Percentiles rank a stretch among this genome's conserved stretches.
These are phyloP conservation scores for Dolichopus griseipennis DNA, from an alignment of 2,888 invertebrate species.

Conservation along the genomic window DNA sequence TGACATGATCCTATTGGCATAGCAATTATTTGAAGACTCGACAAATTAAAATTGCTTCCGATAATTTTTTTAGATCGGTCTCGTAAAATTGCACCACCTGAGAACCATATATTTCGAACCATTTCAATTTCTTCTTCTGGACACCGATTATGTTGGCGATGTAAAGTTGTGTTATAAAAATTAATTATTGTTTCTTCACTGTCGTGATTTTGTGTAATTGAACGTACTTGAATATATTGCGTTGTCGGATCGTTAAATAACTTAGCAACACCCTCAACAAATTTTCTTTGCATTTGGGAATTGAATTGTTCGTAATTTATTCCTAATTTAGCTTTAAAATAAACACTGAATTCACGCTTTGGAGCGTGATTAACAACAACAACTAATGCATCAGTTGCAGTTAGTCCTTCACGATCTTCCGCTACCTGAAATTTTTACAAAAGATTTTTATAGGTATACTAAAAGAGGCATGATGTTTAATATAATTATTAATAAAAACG, in stretches of 20 bases:
- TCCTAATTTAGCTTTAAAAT: constrained; percentile 72
- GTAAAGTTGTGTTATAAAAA: constrained; percentile 68
- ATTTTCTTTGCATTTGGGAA: constrained; percentile 68
- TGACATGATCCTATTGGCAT: constrained; percentile 48
- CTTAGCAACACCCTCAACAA: constrained; percentile 68
- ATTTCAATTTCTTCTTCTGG: constrained; percentile 67
- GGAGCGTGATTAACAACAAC: constrained; percentile 63
- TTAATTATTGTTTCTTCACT: constrained; percentile 59
- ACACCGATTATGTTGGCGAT: constrained; percentile 48
- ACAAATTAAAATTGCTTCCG: constrained; percentile 56
- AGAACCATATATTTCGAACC: constrained; percentile 61
- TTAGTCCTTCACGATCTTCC: constrained; percentile 62
- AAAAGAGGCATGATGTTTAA: no score
- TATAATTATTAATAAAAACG: no score
- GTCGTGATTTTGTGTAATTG: constrained; percentile 46
- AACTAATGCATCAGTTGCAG: constrained; percentile 69
- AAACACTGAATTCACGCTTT: constrained; percentile 58
- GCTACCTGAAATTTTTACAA: constrained; percentile 47
- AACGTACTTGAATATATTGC: constrained; percentile 62
- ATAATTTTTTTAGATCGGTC: constrained; percentile 50
- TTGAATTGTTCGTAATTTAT: constrained; percentile 60
- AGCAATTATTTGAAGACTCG: constrained; percentile 44
- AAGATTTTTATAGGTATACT: no score
- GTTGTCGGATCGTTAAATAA: constrained; percentile 69
- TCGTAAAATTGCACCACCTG: constrained; percentile 49